phyloP scores from a whole-genome alignment of 2,113 vertebrate species.

The Saguinus imperator region DNA sequence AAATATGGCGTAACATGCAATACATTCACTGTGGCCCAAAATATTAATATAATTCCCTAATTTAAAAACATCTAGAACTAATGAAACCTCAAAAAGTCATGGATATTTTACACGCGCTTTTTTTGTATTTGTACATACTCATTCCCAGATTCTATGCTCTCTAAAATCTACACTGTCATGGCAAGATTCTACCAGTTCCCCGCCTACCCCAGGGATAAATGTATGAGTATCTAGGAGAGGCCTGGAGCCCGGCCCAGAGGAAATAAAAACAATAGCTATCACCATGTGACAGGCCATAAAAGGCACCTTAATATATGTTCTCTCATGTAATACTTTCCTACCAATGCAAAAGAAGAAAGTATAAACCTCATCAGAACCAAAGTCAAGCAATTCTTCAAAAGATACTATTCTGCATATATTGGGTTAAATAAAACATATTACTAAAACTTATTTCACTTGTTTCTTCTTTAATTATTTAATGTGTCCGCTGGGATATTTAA shows the following conservation, averaged over 20 bases:
- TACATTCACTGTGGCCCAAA: not conserved
- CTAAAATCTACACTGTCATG: not conserved
- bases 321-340: not conserved
- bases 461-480: not conserved
- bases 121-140: not conserved
- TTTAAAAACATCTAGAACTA: not conserved
- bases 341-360: not conserved
- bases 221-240: not conserved
- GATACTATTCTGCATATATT: not conserved
- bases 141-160: not conserved
- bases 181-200: not conserved
- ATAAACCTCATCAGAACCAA: not conserved
- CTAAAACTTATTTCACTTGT: not conserved
- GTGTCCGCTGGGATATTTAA: not conserved
- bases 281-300: not conserved
- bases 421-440: not conserved
- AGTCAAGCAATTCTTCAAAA: not conserved
- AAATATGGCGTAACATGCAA: not conserved
- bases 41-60: not conserved
- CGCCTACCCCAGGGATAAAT: not conserved
- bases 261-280: not conserved
- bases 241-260: not conserved
- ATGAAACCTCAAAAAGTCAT: not conserved
- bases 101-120: not conserved
- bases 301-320: not conserved